Percentiles rank a stretch among this genome's conserved stretches.
phyloP scores from a whole-genome alignment of 2,888 invertebrate genomes.

The Coleophora deauratella region DNA sequence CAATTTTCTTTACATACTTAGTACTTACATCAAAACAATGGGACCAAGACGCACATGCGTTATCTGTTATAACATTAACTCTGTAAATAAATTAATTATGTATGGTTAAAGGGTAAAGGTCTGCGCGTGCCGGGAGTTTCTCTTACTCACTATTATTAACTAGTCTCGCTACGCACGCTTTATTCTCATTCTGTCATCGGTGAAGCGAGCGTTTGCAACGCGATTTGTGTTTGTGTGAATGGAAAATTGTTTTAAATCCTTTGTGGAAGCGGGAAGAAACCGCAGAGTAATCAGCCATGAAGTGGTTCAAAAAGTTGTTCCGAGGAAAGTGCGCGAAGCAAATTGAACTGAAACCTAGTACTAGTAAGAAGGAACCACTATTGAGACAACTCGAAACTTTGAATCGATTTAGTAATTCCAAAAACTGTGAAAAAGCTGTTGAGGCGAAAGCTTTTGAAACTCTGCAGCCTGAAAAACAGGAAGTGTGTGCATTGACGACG shows the following conservation, averaged over 20 bases:
- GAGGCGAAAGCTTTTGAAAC: constrained; percentile 23
- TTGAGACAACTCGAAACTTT: constrained; percentile 27
- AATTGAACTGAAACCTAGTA: constrained; percentile 20
- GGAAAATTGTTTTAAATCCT: constrained; percentile 77
- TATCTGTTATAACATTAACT: constrained; percentile 50
- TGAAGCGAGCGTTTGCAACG: constrained; percentile 22
- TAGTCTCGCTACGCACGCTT: constrained; percentile 17
- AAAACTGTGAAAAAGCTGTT: constrained; percentile 13
- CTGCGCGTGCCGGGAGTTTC: constrained; percentile 54
- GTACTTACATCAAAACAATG: constrained; percentile 48
- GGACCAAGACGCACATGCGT: constrained; percentile 44
- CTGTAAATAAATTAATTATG: constrained; percentile 59
- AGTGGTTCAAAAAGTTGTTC: constrained; percentile 79
- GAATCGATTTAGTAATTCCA: constrained; percentile 19
- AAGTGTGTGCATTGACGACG: constrained; percentile 53
- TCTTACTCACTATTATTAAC: constrained; percentile 26
- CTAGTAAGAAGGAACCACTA: constrained; percentile 24
- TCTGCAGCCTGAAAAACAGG: constrained; percentile 17
- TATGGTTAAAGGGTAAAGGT: constrained; percentile 61
- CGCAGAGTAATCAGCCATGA: constrained; percentile 75
- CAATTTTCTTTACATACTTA: constrained; percentile 35
- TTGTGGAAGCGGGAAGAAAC: constrained; percentile 77
- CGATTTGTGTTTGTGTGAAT: constrained; percentile 50
- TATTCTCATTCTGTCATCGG: constrained; percentile 38
- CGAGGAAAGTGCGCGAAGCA: constrained; percentile 68